Conservation (phyloP, 2,113 vertebrate species). For the Vulpes vulpes region DNA sequence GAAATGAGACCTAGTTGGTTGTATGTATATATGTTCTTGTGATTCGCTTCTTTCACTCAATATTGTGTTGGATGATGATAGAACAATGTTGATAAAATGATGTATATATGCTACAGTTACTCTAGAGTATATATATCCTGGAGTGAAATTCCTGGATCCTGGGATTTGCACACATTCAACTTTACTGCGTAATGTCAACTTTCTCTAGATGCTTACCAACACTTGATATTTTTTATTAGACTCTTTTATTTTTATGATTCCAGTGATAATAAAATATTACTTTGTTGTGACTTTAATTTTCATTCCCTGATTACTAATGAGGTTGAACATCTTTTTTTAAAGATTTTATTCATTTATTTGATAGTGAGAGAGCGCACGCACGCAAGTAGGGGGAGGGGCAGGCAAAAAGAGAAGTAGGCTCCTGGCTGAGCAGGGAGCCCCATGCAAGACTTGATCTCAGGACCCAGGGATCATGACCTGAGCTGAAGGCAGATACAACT, state of each 20-base stretch:
- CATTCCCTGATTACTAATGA: neutral
- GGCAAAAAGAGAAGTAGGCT: neutral
- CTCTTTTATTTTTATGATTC: constrained; percentile 19
- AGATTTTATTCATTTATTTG: neutral
- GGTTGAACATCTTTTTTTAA: neutral
- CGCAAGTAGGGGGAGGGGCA: neutral
- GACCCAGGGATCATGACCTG: neutral
- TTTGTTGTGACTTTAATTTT: neutral
- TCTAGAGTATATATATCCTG: neutral
- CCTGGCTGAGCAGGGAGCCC: neutral
- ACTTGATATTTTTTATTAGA: neutral
- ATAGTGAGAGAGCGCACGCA: neutral
- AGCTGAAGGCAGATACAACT: neutral
- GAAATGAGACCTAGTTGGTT: neutral
- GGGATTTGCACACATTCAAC: neutral
- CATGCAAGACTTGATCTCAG: neutral
- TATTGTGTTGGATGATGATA: neutral
- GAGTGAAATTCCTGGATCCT: neutral
- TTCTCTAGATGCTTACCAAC: neutral
- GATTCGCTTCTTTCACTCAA: constrained; percentile 53
- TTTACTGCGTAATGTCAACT: neutral
- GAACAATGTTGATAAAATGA: neutral
- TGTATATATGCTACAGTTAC: neutral
- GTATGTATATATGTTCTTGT: neutral
- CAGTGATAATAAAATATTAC: neutral